Evolutionary conservation across 2,888 invertebrate genomes (phyloP).

Genomic region (Andrena bucephala): DNA sequence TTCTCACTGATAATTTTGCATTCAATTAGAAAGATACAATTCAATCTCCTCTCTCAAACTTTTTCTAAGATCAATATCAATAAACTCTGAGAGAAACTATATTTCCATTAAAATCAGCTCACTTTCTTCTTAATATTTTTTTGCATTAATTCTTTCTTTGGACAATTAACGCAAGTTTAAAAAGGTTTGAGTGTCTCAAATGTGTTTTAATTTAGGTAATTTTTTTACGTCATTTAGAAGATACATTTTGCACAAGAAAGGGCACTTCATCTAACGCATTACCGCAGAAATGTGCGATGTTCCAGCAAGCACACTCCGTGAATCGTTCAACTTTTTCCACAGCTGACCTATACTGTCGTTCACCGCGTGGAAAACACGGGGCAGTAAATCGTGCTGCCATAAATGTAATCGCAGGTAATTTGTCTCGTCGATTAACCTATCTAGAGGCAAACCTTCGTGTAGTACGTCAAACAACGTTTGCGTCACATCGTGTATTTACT

Average conservation of each 20-base stretch:
- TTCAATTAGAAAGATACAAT: no score
- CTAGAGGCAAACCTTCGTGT: constrained; percentile 33
- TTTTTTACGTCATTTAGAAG: not conserved
- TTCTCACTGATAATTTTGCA: no score
- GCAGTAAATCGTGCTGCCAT: constrained; percentile 57
- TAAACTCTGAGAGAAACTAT: no score
- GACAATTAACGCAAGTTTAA: no score
- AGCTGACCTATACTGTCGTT: constrained; percentile 37
- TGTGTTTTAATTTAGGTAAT: no score
- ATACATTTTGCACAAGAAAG: not conserved
- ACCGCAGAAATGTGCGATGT: not conserved
- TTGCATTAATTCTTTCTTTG: no score
- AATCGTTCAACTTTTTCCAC: not conserved
- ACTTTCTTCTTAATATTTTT: no score
- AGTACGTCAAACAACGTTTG: constrained; percentile 41
- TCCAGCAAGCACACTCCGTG: not conserved
- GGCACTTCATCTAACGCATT: not conserved
- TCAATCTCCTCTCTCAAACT: no score
- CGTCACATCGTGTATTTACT: constrained; percentile 57
- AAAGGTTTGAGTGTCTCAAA: no score
- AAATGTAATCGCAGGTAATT: constrained; percentile 62
- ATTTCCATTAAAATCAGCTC: no score
- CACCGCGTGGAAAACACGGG: constrained; percentile 5
- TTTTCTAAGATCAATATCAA: no score
- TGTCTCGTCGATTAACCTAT: constrained; percentile 50